Evolutionary conservation across 2,113 vertebrate species (phyloP).

Genomic region (Perccottus glenii): DNA sequence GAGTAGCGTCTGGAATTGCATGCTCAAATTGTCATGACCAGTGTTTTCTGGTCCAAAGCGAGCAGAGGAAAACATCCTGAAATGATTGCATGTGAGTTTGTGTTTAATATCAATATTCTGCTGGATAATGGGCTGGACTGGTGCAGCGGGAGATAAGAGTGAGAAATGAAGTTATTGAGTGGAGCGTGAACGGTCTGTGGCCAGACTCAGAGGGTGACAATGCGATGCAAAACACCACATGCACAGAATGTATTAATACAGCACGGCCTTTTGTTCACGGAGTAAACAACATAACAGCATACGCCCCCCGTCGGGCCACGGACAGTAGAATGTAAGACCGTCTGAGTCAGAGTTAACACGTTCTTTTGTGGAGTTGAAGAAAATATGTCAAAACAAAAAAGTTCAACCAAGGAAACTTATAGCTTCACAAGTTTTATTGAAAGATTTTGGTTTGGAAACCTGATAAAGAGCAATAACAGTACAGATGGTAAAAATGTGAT

Average conservation of each 20-base stretch:
- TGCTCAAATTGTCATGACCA: not conserved
- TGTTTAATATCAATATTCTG: not conserved
- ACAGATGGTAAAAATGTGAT: too few relatives aligned
- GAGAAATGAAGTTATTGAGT: too few relatives aligned
- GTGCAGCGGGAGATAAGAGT: too few relatives aligned
- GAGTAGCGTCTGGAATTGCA: not conserved
- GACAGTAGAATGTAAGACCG: not conserved
- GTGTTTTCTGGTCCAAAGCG: not conserved
- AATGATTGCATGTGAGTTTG: not conserved
- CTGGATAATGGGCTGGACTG: not conserved
- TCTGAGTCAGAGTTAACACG: not conserved
- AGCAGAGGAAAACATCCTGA: not conserved
- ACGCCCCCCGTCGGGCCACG: not conserved
- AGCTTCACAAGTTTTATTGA: too few relatives aligned
- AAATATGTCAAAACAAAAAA: not conserved
- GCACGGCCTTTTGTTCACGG: not conserved
- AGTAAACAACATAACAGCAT: not conserved
- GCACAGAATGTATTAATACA: not conserved
- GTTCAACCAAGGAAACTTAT: not conserved
- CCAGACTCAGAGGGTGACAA: too few relatives aligned
- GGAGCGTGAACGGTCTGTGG: too few relatives aligned
- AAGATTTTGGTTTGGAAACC: too few relatives aligned
- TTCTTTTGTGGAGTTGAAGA: not conserved
- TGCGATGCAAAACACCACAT: constrained; percentile 2
- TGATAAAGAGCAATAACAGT: too few relatives aligned